These are phyloP conservation scores for Dermatemys mawii DNA, from an alignment of 2,113 vertebrate species.

Conservation along the genomic window DNA sequence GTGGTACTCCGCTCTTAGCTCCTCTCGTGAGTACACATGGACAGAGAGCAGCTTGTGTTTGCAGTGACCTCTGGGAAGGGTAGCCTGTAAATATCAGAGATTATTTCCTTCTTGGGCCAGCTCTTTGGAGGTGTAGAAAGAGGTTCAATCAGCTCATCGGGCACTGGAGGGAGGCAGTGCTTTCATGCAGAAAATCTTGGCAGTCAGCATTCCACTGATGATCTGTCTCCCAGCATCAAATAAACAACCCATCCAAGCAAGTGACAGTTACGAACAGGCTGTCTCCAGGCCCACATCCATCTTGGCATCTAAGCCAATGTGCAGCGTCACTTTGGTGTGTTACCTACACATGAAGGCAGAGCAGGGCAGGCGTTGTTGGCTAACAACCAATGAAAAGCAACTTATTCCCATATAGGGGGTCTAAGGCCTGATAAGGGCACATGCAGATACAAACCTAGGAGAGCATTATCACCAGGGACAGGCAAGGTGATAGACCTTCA, in stretches of 20 bases:
- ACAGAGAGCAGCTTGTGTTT: conserved; percentile 27
- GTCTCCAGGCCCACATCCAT: conserved; percentile 49
- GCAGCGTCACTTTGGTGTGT: background rate
- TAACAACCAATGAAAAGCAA: conserved; percentile 41
- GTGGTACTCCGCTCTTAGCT: background rate
- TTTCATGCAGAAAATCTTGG: conserved; percentile 54
- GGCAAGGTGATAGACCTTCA: background rate
- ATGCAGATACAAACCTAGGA: background rate
- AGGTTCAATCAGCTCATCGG: background rate
- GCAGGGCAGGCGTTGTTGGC: conserved; percentile 49
- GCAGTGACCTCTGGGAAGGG: conserved; percentile 11
- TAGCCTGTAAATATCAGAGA: conserved; percentile 46
- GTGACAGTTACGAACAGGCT: conserved; percentile 66
- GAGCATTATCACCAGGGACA: conserved; percentile 20
- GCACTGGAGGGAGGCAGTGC: background rate
- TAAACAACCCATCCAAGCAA: conserved; percentile 21
- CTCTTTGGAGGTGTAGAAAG: background rate
- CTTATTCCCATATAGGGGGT: background rate
- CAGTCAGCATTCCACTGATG: background rate
- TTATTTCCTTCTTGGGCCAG: background rate
- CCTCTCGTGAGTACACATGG: background rate
- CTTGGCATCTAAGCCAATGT: background rate
- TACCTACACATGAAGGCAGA: conserved; percentile 30
- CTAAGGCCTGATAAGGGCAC: background rate
- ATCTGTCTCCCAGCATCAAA: conserved; percentile 34